Conservation (phyloP, 1,140 invertebrate species). For the Sinonovacula constricta region DNA sequence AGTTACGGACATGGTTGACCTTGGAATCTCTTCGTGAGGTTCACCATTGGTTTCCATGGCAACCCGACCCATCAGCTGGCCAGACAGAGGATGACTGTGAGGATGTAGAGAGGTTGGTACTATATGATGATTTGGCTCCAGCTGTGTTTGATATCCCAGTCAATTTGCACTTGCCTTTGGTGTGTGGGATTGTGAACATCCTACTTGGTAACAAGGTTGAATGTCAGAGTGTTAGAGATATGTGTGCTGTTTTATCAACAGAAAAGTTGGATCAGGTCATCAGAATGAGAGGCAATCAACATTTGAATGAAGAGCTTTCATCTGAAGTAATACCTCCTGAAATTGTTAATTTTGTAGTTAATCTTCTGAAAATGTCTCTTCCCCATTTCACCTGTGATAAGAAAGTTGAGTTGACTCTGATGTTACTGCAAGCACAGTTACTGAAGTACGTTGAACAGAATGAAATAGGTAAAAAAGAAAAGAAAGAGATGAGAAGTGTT, state of each 20-base stretch:
- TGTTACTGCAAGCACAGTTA: constrained; percentile 65
- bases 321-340: background rate
- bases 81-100: constrained; percentile 78
- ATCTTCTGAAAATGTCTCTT: constrained; percentile 12
- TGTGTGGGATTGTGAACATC: constrained; percentile 38
- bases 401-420: constrained; percentile 57
- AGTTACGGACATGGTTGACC: constrained; percentile 76
- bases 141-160: constrained; percentile 72
- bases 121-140: constrained; percentile 78
- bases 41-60: constrained; percentile 79
- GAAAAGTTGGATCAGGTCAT: constrained; percentile 14
- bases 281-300: constrained; percentile 29
- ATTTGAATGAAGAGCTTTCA: background rate
- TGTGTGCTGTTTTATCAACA: no score
- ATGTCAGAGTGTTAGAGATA: background rate
- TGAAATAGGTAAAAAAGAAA: constrained; percentile 25
- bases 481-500: constrained; percentile 72
- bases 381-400: constrained; percentile 54
- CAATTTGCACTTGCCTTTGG: constrained; percentile 69
- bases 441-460: background rate
- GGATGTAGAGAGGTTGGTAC: constrained; percentile 79
- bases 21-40: constrained; percentile 77
- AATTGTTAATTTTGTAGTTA: constrained; percentile 23
- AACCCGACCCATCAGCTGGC: constrained; percentile 68
- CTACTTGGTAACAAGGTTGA: background rate